These are phyloP conservation scores for Tichodroma muraria DNA, from an alignment of 2,113 vertebrate genomes.

Conservation along the genomic window DNA sequence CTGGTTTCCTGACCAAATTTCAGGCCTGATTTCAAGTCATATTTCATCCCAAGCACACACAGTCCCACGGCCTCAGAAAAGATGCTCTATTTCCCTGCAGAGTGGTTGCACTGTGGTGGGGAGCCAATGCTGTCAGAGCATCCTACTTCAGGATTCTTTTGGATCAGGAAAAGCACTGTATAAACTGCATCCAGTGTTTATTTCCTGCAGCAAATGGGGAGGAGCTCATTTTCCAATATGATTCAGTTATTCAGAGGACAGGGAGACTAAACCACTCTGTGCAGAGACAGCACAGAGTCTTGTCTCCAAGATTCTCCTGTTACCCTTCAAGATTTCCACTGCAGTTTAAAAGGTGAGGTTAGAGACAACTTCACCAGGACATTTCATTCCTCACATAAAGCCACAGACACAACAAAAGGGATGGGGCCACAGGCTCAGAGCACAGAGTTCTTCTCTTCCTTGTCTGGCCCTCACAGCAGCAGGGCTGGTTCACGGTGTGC, in stretches of 20 bases:
- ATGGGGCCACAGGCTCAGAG: background rate
- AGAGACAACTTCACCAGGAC: background rate
- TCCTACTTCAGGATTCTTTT: background rate
- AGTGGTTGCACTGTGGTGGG: background rate
- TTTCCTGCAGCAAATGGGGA: background rate
- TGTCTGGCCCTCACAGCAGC: background rate
- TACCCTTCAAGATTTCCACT: background rate
- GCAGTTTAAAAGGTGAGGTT: background rate
- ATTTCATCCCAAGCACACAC: background rate
- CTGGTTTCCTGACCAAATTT: background rate
- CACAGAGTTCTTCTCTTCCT: background rate
- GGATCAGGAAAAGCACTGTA: background rate
- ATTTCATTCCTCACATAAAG: background rate
- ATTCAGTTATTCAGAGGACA: background rate
- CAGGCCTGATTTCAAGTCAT: background rate
- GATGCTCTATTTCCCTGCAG: background rate
- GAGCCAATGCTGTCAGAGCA: background rate
- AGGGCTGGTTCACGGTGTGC: fast-evolving
- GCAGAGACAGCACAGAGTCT: background rate
- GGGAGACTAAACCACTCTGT: background rate
- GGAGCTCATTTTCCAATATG: background rate
- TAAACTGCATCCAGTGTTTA: background rate
- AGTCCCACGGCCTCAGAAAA: background rate
- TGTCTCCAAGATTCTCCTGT: background rate
- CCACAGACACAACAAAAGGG: background rate